Conservation (phyloP, 64 coral and sea anemone genomes). For the Catalaphyllia jardinei region DNA sequence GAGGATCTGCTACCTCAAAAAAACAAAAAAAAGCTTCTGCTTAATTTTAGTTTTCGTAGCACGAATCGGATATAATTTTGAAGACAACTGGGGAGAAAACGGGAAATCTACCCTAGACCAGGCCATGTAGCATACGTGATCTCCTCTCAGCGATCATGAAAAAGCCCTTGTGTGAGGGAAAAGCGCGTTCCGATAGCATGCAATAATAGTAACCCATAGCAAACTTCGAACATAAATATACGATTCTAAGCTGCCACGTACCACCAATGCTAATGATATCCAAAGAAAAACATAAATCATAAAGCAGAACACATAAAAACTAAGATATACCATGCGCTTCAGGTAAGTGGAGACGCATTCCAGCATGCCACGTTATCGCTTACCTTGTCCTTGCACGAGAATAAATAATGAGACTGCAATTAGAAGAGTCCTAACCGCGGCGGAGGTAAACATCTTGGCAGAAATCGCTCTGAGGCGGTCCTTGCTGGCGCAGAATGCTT, state of each 20-base stretch:
- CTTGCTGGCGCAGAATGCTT: constrained; percentile 35
- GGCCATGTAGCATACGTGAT: not conserved
- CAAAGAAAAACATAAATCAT: not conserved
- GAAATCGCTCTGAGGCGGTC: not conserved
- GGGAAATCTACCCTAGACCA: not conserved
- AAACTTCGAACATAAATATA: not conserved
- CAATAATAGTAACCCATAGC: not conserved
- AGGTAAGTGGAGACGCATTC: constrained; percentile 4
- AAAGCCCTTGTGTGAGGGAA: constrained; percentile 10
- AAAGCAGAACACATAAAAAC: not conserved
- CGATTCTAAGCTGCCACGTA: constrained; percentile 35
- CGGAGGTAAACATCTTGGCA: constrained; percentile 20
- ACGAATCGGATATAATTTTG: not conserved
- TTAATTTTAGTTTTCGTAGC: not conserved
- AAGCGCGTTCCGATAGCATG: not conserved
- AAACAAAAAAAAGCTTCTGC: not conserved
- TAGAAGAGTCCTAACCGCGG: constrained; percentile 11
- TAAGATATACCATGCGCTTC: not conserved
- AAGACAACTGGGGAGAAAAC: not conserved
- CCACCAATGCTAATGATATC: not conserved
- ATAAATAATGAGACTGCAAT: constrained; percentile 33
- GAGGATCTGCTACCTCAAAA: not conserved
- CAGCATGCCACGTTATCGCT: not conserved
- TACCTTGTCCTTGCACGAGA: constrained; percentile 41
- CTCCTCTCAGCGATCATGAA: not conserved